Evolutionary conservation across 2,113 vertebrate species (phyloP), one percentile per base, ranked within the genome.

Genomic region (Variabilichromis moorii): DNA sequence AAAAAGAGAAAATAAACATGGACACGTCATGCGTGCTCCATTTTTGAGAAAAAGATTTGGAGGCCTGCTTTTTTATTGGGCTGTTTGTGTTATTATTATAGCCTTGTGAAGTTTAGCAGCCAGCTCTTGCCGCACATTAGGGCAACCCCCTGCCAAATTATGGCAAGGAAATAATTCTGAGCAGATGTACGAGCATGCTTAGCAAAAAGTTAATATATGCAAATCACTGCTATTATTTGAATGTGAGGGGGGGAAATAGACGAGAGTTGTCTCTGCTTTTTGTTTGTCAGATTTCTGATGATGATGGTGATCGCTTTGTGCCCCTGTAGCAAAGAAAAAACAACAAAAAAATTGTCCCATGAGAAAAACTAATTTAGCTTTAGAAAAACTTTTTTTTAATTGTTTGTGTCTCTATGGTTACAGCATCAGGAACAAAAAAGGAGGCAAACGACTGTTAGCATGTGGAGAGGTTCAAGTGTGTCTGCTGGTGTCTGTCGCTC

Each of bases 151-250:
- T 85, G 83, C 87, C 86, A 91, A 85, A 86, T 82, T 80, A 88
- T 59, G 40, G 76, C 35, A 45, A 76, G 73, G 3, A 81, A 55
- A 86, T 89, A 73, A 90, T 86, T 91, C 76, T 26, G 82, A 94
- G 83, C 92, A 86, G 89, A 91, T 91, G 87, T 86, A 83, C 68
- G 2, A 90, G n/a, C 47, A 11, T 83, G 66, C 82, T 80, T 42
- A 57, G 73, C 57, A 59, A 81, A 85, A 83, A 71, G 57, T 81
- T 83, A 89, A 91, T 87, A 89, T 76, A 90, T 90, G 87, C 84
- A 91, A 83, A 90, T 84, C 82, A 54, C 83, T 17, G 59, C 55
- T 55, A 63, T 88, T 89, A 87, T 88, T 84, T 87, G 66, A 87
- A 82, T 53, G 68, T 54, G 81, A 73, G 26, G 19, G 26, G 54